These are phyloP conservation scores for Drosophila grimshawi DNA, from an alignment of 1,140 invertebrate species.

Conservation along the genomic window DNA sequence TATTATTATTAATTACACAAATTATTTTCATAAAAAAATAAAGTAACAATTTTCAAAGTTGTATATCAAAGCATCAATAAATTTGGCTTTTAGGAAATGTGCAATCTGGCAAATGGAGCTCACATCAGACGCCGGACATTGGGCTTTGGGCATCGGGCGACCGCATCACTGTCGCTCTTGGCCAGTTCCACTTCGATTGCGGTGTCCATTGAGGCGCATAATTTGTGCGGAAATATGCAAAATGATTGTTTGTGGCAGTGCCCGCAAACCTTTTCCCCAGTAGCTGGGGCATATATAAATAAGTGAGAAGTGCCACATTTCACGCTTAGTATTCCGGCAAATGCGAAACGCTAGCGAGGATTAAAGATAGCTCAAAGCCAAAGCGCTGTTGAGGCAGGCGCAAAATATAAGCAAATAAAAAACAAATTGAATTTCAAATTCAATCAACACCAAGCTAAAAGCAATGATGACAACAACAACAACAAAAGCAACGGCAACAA, in stretches of 20 bases:
- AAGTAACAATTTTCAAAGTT: no score
- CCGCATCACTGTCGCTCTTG: conserved; percentile 19
- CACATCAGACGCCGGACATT: neutral
- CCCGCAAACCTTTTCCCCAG: conserved; percentile 44
- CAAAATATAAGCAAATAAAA: neutral
- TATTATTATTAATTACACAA: no score
- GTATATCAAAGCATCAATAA: neutral
- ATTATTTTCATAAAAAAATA: no score
- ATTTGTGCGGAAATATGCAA: conserved; percentile 75
- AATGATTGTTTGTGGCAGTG: conserved; percentile 47
- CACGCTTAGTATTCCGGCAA: conserved; percentile 69
- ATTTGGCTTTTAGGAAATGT: conserved; percentile 27
- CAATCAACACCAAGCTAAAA: conserved; percentile 31
- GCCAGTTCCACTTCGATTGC: conserved; percentile 60
- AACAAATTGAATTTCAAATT: conserved; percentile 35
- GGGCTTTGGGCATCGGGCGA: neutral
- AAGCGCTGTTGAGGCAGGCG: conserved; percentile 7
- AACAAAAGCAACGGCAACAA: conserved; percentile 7
- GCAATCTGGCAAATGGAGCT: conserved; percentile 25
- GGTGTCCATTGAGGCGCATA: conserved; percentile 70
- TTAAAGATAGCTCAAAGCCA: conserved; percentile 18
- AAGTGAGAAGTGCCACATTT: conserved; percentile 71
- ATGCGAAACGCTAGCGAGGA: conserved; percentile 33
- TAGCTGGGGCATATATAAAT: conserved; percentile 66
- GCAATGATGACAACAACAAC: conserved; percentile 55